Base-by-base conservation (phyloP, 2,113 vertebrate species). In the Spermophilus dauricus region DNA sequence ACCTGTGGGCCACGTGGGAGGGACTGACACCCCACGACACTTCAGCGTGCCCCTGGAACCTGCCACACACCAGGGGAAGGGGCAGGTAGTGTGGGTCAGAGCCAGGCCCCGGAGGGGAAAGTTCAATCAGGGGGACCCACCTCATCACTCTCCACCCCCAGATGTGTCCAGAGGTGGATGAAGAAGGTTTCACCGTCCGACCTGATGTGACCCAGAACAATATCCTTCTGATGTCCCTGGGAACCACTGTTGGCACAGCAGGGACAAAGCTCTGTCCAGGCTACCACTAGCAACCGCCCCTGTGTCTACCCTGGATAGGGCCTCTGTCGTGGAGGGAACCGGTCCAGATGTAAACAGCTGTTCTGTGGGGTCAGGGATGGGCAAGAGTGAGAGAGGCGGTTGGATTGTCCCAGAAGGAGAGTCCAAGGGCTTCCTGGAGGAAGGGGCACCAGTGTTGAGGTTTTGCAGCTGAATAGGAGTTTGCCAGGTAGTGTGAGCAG, bases 101-200 rank as follows among this genome's bases (percentile, higher is more conserved):
- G 76, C 11, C 37, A 1, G 24, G 2, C 53, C 26, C 26, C 14
- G 22, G 42, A 8, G 18, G 28, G 0, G 39, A 65, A 69, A 7
- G 20, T 56, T 28, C 12, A 1, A 20, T 22, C 0, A 1, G 0
- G 1, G 9, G 9, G 26, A 9, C 24, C 10, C 86, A 77, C 42
- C 13, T 5, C 65, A 17, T 32, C 8, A 0, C 37, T 18, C 16
- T 85, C 24, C 17, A 37, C 48, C 65, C 87, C 0, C 97, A 99
- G 99, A 99, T 98, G 85, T 99, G 99, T 61, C 99, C 99, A 1
- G 99, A 99, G 95, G 99, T 99, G 87, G 99, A 99, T 2, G 99
- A 99, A 8, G 99, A 99, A 70, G 99, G 99, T 3, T 99, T 99
- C 97, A 99, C 99, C 1, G 99, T 99, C 96, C 99, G 99, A 82